A percentile compares a stretch with the other conserved stretches of the same genome.
Evolutionary conservation across 2,113 vertebrate species (phyloP).

Genomic region (Corvus hawaiiensis): DNA sequence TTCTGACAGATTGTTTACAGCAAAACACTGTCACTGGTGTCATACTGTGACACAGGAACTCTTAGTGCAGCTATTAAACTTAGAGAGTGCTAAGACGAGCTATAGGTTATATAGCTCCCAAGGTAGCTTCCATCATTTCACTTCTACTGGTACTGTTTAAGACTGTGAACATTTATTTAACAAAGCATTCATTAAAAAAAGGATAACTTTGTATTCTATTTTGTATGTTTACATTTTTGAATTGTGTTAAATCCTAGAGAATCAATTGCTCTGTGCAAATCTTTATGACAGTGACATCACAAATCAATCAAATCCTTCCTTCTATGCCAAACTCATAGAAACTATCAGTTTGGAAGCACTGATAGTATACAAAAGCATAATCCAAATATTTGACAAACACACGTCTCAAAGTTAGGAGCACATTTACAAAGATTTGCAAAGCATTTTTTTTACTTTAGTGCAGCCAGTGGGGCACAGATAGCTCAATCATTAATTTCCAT

Average conservation of each 20-base stretch:
- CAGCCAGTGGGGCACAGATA: background rate
- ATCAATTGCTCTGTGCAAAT: background rate
- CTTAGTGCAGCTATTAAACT: background rate
- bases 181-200: background rate
- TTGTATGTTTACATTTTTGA: background rate
- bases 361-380: constrained; percentile 27
- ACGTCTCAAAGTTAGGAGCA: background rate
- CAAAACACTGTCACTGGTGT: background rate
- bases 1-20: constrained; percentile 4
- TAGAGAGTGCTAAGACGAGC: background rate
- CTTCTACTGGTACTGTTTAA: background rate
- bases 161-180: background rate
- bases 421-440: background rate
- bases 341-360: background rate
- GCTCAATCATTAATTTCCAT: background rate
- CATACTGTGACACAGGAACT: constrained; percentile 20
- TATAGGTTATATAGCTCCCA: constrained; percentile 2
- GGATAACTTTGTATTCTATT: background rate
- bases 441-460: background rate
- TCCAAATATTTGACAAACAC: constrained; percentile 31
- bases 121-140: constrained; percentile 35
- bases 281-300: background rate
- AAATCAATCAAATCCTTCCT: constrained; percentile 22
- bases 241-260: background rate
- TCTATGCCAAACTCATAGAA: constrained; percentile 23